Evolutionary conservation across 2,797 vertebrate species (phyloP), one percentile per base, ranked within the genome.

Genomic region (Decapterus maruadsi): DNA sequence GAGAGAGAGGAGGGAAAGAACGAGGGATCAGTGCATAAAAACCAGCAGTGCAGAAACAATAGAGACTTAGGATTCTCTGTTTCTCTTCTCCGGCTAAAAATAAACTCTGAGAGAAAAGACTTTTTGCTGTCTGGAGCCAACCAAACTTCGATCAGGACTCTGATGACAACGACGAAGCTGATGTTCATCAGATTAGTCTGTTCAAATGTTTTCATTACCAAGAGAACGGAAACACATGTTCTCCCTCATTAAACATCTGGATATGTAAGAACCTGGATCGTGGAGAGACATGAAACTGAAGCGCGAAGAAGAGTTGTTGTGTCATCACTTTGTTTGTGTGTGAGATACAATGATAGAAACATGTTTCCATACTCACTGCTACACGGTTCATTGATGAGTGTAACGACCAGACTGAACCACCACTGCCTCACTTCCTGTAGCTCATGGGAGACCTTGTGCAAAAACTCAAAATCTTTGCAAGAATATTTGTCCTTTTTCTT

Each of bases 11-110:
- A 22, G 51, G 55, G 58, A 12, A 26, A n/a, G 60, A 53, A 53
- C 26, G 70, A 19, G 64, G 69, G 87, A 89, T 88, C 87, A 89
- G 86, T 89, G 91, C 81, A 90, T 75, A 78, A 88, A 90, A 83
- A 66, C 60, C 82, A 87, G 83, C 87, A 82, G 88, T 86, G 86
- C 86, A 93, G 89, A 92, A 92, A 92, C 86, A 91, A 89, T 78
- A 86, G 79, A 90, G 84, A 84, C 64, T 90, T 79, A 73, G 67
- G 86, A 82, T 83, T 77, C 48, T 53, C 40, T 68, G 42, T 68
- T 73, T 84, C 78, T 86, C 76, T 55, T 68, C 53, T 50, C 67
- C 62, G 69, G 71, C 78, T 81, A 65, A 72, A 88, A 83, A 81
- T 79, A 88, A 83, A 70, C 53, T 78, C 43, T 13, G 6, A 40